Conservation (phyloP, 2,888 invertebrate genomes). For the Leucozona laternaria region DNA sequence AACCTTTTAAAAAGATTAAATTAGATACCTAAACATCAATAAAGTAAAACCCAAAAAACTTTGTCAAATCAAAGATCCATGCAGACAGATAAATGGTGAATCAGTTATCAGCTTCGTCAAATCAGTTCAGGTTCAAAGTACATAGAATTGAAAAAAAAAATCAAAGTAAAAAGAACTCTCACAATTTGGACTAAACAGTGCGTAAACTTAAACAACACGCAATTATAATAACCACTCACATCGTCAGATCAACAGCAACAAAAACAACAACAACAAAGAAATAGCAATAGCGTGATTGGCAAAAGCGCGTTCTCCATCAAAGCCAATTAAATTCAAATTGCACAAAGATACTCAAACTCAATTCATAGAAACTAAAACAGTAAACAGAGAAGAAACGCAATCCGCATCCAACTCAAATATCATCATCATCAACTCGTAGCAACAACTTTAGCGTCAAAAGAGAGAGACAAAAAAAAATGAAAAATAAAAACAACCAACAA, state of each 20-base stretch:
- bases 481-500: conserved; percentile 25
- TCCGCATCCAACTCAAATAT: conserved; percentile 17
- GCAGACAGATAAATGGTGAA: background rate
- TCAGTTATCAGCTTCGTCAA: background rate
- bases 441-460: conserved; percentile 28
- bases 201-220: conserved; percentile 64
- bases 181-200: conserved; percentile 62
- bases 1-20: too few relatives aligned
- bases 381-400: conserved; percentile 40
- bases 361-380: conserved; percentile 33
- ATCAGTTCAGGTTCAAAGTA: background rate
- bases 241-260: conserved; percentile 7
- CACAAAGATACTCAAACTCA: conserved; percentile 26
- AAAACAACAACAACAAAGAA: conserved; percentile 22
- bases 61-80: background rate
- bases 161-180: conserved; percentile 10
- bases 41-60: background rate
- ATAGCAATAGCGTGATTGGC: conserved; percentile 32
- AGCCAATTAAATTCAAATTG: conserved; percentile 52
- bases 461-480: conserved; percentile 13
- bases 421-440: background rate
- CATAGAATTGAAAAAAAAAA: conserved; percentile 4
- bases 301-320: conserved; percentile 43
- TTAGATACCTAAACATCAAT: too few relatives aligned
- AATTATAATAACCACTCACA: conserved; percentile 43